A percentile compares a stretch with the other conserved stretches of the same genome.
These are phyloP conservation scores for Rhinopomastus cyanomelas DNA, from an alignment of 2,113 vertebrate genomes.

Conservation along the genomic window DNA sequence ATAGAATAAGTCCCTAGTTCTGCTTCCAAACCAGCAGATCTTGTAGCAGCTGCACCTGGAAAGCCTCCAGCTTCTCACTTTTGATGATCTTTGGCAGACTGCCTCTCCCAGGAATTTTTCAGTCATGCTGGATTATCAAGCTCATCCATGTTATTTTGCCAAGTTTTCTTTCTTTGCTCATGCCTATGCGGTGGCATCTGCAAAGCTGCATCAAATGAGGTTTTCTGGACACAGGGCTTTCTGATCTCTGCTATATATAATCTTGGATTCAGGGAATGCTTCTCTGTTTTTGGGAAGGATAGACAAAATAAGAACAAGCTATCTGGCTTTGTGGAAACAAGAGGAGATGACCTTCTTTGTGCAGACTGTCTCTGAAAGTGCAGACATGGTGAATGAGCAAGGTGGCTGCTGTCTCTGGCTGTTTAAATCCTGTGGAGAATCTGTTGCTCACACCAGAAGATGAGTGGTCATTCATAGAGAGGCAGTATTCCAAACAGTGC, in stretches of 20 bases:
- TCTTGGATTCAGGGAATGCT: background rate
- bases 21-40: slow-evolving; percentile 68
- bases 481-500: background rate
- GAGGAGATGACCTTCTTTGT: slow-evolving; percentile 14
- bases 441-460: background rate
- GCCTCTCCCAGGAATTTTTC: slow-evolving; percentile 71
- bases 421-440: background rate
- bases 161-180: slow-evolving; percentile 56
- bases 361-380: background rate
- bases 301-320: slow-evolving; percentile 17
- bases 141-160: slow-evolving; percentile 67
- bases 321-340: slow-evolving; percentile 5
- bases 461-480: background rate
- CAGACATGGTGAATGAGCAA: background rate
- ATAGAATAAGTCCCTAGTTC: slow-evolving; percentile 64
- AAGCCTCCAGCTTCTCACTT: slow-evolving; percentile 68
- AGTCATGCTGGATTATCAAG: slow-evolving; percentile 69
- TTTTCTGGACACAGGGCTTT: slow-evolving; percentile 46
- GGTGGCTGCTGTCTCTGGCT: background rate
- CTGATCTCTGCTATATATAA: slow-evolving; percentile 38
- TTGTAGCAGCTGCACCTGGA: slow-evolving; percentile 73
- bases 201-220: slow-evolving; percentile 50
- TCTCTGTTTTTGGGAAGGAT: background rate
- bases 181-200: slow-evolving; percentile 63
- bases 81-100: slow-evolving; percentile 71